phyloP scores from a whole-genome alignment of 2,113 vertebrate genomes.

The Uria lomvia region DNA sequence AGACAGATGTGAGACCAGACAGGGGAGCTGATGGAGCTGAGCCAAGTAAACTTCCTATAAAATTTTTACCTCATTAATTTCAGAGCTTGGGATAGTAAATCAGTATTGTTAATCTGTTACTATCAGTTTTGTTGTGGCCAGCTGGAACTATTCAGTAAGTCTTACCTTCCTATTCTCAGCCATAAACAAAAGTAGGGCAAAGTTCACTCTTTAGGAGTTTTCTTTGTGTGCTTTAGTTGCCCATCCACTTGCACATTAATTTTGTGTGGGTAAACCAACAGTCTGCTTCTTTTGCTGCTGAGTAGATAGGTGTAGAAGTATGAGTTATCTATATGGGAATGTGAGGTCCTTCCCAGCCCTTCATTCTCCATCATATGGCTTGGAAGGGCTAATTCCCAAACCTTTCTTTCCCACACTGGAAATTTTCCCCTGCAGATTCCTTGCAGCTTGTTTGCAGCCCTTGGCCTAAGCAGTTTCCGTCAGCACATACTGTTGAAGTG shows the following conservation, averaged over 20 bases:
- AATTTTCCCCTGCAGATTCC: not conserved
- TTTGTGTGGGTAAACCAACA: not conserved
- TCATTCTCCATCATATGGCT: not conserved
- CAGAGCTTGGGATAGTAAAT: not conserved
- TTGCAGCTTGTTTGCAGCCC: not conserved
- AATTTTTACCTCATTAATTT: not conserved
- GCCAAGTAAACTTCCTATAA: not conserved
- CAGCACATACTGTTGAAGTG: not conserved
- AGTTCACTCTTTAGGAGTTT: not conserved
- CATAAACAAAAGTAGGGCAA: not conserved
- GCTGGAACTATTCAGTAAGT: not conserved
- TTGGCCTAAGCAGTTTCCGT: not conserved
- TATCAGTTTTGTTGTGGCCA: not conserved
- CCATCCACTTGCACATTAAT: not conserved
- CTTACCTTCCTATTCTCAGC: not conserved
- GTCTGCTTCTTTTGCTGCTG: not conserved
- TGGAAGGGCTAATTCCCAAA: not conserved
- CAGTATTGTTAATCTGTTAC: not conserved
- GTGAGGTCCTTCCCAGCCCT: not conserved
- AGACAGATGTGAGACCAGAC: not conserved
- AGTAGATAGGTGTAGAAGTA: not conserved
- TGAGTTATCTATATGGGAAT: not conserved
- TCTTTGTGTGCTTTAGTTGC: not conserved
- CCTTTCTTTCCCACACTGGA: not conserved
- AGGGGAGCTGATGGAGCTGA: not conserved